These are phyloP conservation scores for Pseudomyrmex flavicornis DNA, from an alignment of 1,140 invertebrate genomes.

Conservation along the genomic window DNA sequence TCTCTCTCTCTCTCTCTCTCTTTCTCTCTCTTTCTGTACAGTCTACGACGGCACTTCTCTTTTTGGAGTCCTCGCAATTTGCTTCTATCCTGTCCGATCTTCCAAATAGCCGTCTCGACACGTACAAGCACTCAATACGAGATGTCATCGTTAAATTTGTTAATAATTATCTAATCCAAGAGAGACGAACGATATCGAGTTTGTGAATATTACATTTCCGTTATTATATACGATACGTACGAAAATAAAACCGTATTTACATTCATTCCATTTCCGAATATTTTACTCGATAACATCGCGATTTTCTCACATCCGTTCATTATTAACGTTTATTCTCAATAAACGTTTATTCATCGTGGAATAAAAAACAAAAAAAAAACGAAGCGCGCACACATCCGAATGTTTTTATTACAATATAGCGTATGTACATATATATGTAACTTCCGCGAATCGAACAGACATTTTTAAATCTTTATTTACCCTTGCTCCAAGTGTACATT, in stretches of 20 bases:
- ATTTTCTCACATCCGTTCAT: not conserved
- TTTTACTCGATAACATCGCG: not conserved
- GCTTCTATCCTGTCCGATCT: conserved; percentile 44
- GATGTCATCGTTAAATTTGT: conserved; percentile 21
- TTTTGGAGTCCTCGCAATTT: conserved; percentile 35
- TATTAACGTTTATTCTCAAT: not conserved
- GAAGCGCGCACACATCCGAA: too few relatives aligned
- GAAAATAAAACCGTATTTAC: too few relatives aligned
- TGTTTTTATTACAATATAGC: not conserved
- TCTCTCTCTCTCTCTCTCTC: conserved; percentile 22
- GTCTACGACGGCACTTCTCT: conserved; percentile 22
- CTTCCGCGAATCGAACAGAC: not conserved
- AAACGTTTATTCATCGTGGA: not conserved
- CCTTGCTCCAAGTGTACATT: not conserved
- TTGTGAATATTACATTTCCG: not conserved
- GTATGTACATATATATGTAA: not conserved
- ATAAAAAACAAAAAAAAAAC: not conserved
- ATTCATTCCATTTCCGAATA: not conserved
- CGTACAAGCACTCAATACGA: not conserved
- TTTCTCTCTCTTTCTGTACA: not conserved
- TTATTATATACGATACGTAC: too few relatives aligned
- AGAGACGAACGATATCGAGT: not conserved
- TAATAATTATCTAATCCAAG: conserved; percentile 3
- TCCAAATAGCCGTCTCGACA: conserved; percentile 8
- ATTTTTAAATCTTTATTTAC: conserved; percentile 13